Percentiles rank a stretch among this genome's conserved stretches.
phyloP scores from a whole-genome alignment of 2,797 vertebrate species.

The Anguilla megastoma region DNA sequence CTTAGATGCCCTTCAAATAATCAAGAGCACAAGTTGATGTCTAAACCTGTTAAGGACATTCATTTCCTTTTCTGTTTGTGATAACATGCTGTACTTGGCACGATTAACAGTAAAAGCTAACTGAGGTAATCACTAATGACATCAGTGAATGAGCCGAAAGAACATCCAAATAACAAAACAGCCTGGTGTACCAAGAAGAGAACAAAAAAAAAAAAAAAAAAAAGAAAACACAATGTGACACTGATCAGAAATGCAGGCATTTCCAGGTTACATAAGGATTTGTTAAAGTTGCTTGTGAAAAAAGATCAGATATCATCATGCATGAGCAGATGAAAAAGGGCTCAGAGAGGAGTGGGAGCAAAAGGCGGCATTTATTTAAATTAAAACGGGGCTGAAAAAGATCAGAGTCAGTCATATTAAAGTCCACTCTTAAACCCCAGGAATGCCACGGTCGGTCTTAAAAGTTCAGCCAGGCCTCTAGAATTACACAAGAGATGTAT shows the following conservation, averaged over 20 bases:
- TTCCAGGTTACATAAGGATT: conserved; percentile 11
- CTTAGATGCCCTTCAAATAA: not conserved
- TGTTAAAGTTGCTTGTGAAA: conserved; percentile 6
- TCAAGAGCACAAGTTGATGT: not conserved
- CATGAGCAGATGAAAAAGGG: not conserved
- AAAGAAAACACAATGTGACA: not conserved
- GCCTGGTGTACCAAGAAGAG: not conserved
- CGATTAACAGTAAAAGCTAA: not conserved
- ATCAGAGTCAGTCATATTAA: conserved; percentile 14
- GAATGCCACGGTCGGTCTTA: not conserved
- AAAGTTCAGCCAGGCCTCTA: not conserved
- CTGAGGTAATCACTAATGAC: not conserved
- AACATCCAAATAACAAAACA: not conserved
- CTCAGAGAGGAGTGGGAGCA: not conserved
- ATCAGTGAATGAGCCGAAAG: not conserved
- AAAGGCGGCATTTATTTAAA: conserved; percentile 15
- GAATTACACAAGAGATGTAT: conserved; percentile 15
- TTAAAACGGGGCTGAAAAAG: conserved; percentile 15
- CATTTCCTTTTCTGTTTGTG: not conserved
- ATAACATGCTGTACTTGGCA: not conserved
- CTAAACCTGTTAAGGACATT: not conserved
- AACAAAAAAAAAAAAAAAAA: too few species aligned
- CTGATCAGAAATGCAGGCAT: not conserved
- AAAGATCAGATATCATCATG: not conserved
- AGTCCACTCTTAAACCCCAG: conserved; percentile 11